A percentile compares a stretch with the other conserved stretches of the same genome.
Conservation (phyloP, 53 echinoderm and acorn worm species). For the Antedon mediterranea region DNA sequence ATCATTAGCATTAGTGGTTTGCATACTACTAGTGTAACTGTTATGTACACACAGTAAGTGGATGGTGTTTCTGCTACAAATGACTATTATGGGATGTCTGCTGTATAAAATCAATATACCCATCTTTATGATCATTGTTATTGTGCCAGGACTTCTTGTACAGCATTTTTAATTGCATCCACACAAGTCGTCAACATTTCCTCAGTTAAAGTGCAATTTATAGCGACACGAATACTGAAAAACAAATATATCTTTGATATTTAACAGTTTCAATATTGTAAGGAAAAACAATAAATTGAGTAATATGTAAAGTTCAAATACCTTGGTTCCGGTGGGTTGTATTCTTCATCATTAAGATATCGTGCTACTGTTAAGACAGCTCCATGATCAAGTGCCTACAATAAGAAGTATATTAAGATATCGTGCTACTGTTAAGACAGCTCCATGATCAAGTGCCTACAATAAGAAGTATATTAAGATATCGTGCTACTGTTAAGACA, state of each 20-base stretch:
- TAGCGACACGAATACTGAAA: constrained; percentile 69
- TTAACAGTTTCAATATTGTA: neutral
- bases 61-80: no score
- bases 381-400: constrained; percentile 68
- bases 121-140: no score
- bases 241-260: neutral
- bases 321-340: constrained; percentile 68
- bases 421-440: constrained; percentile 67
- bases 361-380: constrained; percentile 71
- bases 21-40: no score
- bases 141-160: constrained; percentile 17
- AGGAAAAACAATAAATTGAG: no score
- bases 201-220: constrained; percentile 45
- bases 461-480: constrained; percentile 49
- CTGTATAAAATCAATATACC: no score
- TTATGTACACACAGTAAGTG: no score
- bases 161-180: constrained; percentile 32
- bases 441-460: constrained; percentile 72
- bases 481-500: constrained; percentile 69
- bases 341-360: constrained; percentile 83
- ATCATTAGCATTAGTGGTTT: no score
- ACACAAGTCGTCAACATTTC: constrained; percentile 43
- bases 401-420: constrained; percentile 40
- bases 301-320: no score
- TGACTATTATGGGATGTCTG: no score